A percentile compares a stretch with the other conserved stretches of the same genome.
phyloP scores from a whole-genome alignment of 2,888 invertebrate species.

The Gymnosoma rotundatum region DNA sequence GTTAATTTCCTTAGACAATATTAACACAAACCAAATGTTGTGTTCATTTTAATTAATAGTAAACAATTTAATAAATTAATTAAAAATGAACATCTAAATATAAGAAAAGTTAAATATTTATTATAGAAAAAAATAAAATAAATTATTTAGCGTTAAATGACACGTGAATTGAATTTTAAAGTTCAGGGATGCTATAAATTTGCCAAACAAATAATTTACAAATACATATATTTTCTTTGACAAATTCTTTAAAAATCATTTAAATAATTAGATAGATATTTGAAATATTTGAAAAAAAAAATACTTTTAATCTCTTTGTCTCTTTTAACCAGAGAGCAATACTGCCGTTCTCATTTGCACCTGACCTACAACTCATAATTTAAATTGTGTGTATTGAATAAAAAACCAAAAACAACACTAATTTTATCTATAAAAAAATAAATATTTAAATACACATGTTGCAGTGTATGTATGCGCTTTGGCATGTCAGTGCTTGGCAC shows the following conservation, averaged over 20 bases:
- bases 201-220: background rate
- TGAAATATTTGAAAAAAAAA: conserved; percentile 18
- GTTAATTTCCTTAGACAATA: conserved; percentile 31
- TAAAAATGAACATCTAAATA: conserved; percentile 7
- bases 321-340: conserved; percentile 68
- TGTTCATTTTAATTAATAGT: conserved; percentile 52
- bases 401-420: background rate
- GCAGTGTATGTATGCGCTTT: background rate
- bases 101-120: background rate
- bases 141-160: conserved; percentile 29
- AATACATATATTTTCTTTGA: background rate
- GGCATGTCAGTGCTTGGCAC: conserved; percentile 16
- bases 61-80: conserved; percentile 10
- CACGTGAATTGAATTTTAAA: conserved; percentile 57
- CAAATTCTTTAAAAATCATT: conserved; percentile 10
- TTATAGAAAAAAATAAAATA: background rate
- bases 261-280: conserved; percentile 17
- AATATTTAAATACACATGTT: conserved; percentile 12
- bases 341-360: conserved; percentile 72
- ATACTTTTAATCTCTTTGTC: conserved; percentile 64
- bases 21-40: conserved; percentile 35
- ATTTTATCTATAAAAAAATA: background rate
- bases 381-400: conserved; percentile 47
- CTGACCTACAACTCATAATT: conserved; percentile 77
- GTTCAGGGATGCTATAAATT: conserved; percentile 63